Evolutionary conservation across 2,888 invertebrate genomes (phyloP).

Genomic region (Slavum lentiscoides): DNA sequence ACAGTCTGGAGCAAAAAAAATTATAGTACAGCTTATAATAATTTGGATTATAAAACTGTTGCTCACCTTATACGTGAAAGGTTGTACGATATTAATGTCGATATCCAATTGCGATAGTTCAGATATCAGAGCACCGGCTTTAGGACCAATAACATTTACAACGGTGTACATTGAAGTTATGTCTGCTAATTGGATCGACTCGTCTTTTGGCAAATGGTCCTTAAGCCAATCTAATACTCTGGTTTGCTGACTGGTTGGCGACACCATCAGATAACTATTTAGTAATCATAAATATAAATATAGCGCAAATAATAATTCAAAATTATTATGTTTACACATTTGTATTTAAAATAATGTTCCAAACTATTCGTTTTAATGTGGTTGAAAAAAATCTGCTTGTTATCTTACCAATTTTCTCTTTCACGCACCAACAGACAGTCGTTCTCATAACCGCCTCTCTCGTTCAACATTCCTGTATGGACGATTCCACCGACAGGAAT

Average conservation of each 20-base stretch:
- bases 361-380: not conserved
- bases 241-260: constrained; percentile 77
- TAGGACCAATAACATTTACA: constrained; percentile 72
- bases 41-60: not conserved
- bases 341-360: not conserved
- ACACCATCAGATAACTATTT: constrained; percentile 73
- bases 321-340: not conserved
- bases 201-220: constrained; percentile 67
- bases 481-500: constrained; percentile 68
- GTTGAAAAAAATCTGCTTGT: not conserved
- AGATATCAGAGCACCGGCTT: constrained; percentile 67
- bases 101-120: constrained; percentile 68
- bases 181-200: constrained; percentile 68
- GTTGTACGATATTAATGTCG: constrained; percentile 63
- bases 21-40: not conserved
- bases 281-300: not conserved
- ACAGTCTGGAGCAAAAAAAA: constrained; percentile 61
- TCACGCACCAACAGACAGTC: constrained; percentile 73
- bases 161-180: constrained; percentile 76
- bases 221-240: constrained; percentile 72
- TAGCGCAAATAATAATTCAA: not conserved
- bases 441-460: constrained; percentile 72
- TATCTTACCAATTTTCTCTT: constrained; percentile 63
- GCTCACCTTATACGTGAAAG: constrained; percentile 68
- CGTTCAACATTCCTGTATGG: constrained; percentile 74